Evolutionary conservation across 2,797 vertebrate species (phyloP).

Genomic region (Microhierax caerulescens): DNA sequence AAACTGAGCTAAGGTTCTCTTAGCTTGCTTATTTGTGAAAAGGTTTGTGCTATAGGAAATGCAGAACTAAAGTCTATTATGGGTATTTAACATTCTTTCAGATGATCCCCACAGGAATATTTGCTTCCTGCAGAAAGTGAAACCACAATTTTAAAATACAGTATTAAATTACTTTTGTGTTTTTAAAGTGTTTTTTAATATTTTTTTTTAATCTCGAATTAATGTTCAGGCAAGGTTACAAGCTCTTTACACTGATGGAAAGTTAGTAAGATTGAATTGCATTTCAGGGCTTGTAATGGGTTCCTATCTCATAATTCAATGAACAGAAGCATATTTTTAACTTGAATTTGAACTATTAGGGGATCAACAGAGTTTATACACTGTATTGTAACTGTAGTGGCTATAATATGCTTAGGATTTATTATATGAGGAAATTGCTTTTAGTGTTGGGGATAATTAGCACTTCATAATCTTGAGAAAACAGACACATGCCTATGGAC

Average conservation of each 20-base stretch:
- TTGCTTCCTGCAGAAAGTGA: not conserved
- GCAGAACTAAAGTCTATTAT: not conserved
- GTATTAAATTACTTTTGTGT: not conserved
- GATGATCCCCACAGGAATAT: not conserved
- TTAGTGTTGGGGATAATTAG: not conserved
- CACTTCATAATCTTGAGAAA: not conserved
- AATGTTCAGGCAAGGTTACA: not conserved
- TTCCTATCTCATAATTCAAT: not conserved
- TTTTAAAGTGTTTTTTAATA: not conserved
- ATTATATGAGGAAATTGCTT: not conserved
- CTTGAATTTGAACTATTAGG: not conserved
- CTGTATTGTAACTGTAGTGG: not conserved
- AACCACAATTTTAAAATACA: not conserved
- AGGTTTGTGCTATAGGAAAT: not conserved
- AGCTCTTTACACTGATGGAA: not conserved
- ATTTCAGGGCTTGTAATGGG: not conserved
- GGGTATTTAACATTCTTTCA: constrained; percentile 11
- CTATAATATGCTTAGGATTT: not conserved
- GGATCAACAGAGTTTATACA: not conserved
- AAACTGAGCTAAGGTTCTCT: not conserved
- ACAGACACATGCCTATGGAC: accelerated
- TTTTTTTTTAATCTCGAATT: not conserved
- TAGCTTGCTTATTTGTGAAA: not conserved
- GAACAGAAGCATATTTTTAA: not conserved
- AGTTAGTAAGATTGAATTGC: not conserved